Conservation (phyloP, 2,888 invertebrate genomes). For the Acronicta aceris region DNA sequence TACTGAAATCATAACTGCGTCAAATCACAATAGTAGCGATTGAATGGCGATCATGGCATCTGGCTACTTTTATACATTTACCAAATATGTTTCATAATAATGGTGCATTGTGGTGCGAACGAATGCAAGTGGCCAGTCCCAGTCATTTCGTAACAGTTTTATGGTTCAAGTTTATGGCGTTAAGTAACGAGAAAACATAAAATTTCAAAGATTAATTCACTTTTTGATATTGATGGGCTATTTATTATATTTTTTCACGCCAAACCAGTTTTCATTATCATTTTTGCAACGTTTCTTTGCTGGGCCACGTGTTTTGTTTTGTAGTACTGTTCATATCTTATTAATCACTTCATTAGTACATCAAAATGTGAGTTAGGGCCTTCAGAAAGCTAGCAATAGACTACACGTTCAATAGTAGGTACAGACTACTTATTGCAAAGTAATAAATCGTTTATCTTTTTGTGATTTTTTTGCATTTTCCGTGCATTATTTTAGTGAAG, state of each 20-base stretch:
- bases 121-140: constrained; percentile 20
- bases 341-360: background rate
- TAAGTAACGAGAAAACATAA: constrained; percentile 51
- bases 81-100: constrained; percentile 47
- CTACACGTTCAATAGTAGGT: too few species aligned
- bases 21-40: constrained; percentile 47
- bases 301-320: background rate
- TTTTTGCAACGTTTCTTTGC: background rate
- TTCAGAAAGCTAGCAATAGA: background rate
- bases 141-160: constrained; percentile 41
- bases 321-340: background rate
- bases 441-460: background rate
- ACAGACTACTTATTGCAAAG: background rate
- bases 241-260: constrained; percentile 11
- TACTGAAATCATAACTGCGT: constrained; percentile 62
- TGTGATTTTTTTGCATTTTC: too few species aligned
- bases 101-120: constrained; percentile 54
- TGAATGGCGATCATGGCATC: constrained; percentile 49
- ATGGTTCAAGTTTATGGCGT: constrained; percentile 41
- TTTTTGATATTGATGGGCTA: constrained; percentile 15
- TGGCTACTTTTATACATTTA: constrained; percentile 65
- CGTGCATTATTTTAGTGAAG: too few species aligned
- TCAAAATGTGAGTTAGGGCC: background rate
- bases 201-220: constrained; percentile 24
- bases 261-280: constrained; percentile 9